Evolutionary conservation across 2,888 invertebrate genomes (phyloP).

Genomic region (Cantharis rustica): DNA sequence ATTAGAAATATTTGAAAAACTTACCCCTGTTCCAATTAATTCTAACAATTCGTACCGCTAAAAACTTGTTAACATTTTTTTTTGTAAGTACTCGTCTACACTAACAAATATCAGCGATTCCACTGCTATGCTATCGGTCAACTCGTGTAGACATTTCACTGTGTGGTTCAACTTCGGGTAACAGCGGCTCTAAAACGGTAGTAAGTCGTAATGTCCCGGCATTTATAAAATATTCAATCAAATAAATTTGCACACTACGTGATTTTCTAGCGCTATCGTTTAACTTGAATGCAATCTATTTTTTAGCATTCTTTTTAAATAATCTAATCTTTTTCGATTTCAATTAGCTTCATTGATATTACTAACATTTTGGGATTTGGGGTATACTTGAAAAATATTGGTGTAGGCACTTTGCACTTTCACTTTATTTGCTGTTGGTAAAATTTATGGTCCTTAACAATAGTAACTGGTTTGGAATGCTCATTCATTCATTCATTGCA

Average conservation of each 20-base stretch:
- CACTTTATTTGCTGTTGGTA: background rate
- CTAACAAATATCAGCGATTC: background rate
- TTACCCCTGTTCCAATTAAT: background rate
- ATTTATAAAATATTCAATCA: background rate
- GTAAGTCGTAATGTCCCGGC: background rate
- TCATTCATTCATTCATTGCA: no score
- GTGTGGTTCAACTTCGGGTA: background rate
- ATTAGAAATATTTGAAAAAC: background rate
- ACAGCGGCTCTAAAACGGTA: background rate
- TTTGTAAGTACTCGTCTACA: background rate
- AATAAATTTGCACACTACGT: background rate
- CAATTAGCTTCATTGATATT: background rate
- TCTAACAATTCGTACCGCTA: background rate
- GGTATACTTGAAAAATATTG: background rate
- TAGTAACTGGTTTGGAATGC: background rate
- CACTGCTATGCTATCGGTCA: background rate
- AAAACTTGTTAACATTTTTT: background rate
- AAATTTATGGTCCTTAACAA: background rate
- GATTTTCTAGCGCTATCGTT: background rate
- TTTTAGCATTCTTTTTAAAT: background rate
- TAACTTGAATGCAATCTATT: background rate
- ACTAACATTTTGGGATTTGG: background rate
- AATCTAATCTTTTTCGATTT: background rate
- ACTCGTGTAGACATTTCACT: background rate
- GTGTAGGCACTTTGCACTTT: background rate